These are phyloP conservation scores for Camelus bactrianus DNA, from an alignment of 2,113 vertebrate species.

Conservation along the genomic window DNA sequence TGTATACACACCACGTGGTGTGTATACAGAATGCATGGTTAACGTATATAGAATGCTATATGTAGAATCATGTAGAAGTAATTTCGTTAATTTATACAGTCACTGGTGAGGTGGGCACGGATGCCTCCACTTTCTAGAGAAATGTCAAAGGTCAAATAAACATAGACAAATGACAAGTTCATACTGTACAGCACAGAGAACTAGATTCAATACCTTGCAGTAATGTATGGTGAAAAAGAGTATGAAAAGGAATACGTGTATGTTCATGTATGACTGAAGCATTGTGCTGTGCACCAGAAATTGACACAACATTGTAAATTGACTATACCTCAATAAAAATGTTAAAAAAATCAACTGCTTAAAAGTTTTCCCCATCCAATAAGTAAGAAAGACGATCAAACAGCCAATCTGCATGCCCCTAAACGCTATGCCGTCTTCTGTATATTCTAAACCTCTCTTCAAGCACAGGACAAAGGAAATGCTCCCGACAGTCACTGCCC, in stretches of 20 bases:
- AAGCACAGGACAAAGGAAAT: background rate
- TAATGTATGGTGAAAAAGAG: too few species aligned
- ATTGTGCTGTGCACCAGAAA: too few species aligned
- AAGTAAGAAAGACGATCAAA: background rate
- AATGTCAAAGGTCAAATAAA: background rate
- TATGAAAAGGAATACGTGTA: too few species aligned
- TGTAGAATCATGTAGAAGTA: background rate
- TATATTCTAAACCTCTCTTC: background rate
- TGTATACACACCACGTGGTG: too few species aligned
- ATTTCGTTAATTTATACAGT: too few species aligned
- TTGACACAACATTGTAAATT: too few species aligned
- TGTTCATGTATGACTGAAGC: too few species aligned
- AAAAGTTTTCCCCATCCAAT: background rate
- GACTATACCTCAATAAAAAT: too few species aligned
- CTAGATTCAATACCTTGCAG: too few species aligned
- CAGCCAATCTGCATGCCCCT: background rate
- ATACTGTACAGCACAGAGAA: too few species aligned
- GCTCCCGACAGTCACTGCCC: background rate
- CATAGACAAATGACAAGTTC: too few species aligned
- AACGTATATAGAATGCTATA: background rate
- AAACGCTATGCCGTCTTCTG: fast-evolving
- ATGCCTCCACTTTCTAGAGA: background rate
- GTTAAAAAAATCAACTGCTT: too few species aligned
- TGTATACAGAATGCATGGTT: background rate
- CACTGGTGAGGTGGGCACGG: fast-evolving